phyloP scores from a whole-genome alignment of 53 echinoderm and acorn worm genomes.

The Zoroaster sp. region DNA sequence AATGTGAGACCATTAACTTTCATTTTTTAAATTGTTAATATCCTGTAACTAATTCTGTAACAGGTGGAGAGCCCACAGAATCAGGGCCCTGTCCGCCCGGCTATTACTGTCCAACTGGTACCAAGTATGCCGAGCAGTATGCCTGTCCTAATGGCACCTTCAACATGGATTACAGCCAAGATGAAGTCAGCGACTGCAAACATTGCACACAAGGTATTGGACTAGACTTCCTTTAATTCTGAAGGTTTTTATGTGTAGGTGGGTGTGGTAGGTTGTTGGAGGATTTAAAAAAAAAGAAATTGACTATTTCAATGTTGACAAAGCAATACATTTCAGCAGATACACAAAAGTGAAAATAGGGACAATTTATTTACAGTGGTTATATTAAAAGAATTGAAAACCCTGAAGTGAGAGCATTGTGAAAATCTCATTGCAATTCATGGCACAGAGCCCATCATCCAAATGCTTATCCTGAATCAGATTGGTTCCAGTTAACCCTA shows the following conservation, averaged over 20 bases:
- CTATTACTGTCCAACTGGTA: slow-evolving; percentile 83
- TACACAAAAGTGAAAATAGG: neutral
- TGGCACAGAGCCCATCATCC: too few relatives aligned
- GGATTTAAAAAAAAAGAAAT: too few relatives aligned
- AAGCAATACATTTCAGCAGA: neutral
- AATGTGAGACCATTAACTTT: too few relatives aligned
- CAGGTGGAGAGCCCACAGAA: too few relatives aligned
- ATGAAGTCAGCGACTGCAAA: slow-evolving; percentile 67
- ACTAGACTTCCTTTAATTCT: neutral
- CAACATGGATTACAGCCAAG: slow-evolving; percentile 67
- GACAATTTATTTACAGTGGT: neutral
- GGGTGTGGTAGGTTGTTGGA: neutral
- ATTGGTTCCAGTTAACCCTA: too few relatives aligned
- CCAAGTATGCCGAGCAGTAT: slow-evolving; percentile 85
- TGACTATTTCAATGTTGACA: too few relatives aligned
- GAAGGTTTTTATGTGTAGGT: neutral
- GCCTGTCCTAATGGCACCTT: slow-evolving; percentile 95
- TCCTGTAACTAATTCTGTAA: too few relatives aligned
- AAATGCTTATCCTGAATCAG: too few relatives aligned
- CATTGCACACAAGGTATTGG: slow-evolving; percentile 86
- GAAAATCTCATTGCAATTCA: too few relatives aligned
- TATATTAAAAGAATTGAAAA: neutral
- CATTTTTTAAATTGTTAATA: too few relatives aligned
- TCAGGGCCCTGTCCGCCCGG: too few relatives aligned
- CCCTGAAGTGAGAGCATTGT: neutral